phyloP scores from a whole-genome alignment of 2,888 invertebrate genomes.

The Alcis repandata region DNA sequence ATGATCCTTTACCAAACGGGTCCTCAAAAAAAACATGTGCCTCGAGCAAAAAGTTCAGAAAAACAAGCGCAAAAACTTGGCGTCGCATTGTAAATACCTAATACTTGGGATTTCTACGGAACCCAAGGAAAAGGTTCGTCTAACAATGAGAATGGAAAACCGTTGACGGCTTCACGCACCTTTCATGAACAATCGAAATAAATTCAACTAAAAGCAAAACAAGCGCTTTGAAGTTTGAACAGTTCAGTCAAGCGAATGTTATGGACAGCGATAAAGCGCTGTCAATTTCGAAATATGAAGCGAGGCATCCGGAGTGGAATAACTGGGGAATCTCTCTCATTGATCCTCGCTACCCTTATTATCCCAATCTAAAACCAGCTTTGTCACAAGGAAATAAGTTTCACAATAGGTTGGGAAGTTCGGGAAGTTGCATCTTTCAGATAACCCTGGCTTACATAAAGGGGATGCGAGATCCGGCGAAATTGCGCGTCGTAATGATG shows the following conservation, averaged over 20 bases:
- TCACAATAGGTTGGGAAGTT: slow-evolving; percentile 39
- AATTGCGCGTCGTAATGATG: slow-evolving; percentile 80
- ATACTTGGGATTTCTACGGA: slow-evolving; percentile 59
- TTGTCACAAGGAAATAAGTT: slow-evolving; percentile 34
- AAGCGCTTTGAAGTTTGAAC: slow-evolving; percentile 60
- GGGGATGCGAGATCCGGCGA: slow-evolving; percentile 79
- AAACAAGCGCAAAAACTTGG: slow-evolving; percentile 26
- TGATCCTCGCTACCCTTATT: slow-evolving; percentile 63
- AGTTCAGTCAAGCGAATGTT: slow-evolving; percentile 43
- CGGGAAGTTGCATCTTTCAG: slow-evolving; percentile 56
- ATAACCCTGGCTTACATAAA: slow-evolving; percentile 80
- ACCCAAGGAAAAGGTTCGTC: slow-evolving; percentile 61
- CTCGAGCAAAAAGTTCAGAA: slow-evolving; percentile 49
- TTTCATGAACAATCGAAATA: slow-evolving; percentile 58
- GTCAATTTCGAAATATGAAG: slow-evolving; percentile 58
- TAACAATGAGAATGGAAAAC: slow-evolving; percentile 77
- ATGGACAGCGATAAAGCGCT: slow-evolving; percentile 64
- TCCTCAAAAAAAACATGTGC: slow-evolving; percentile 68
- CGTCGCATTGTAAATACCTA: slow-evolving; percentile 75
- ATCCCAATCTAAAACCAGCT: slow-evolving; percentile 46
- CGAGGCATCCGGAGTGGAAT: slow-evolving; percentile 74
- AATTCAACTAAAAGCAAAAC: slow-evolving; percentile 46
- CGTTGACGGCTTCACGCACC: slow-evolving; percentile 65
- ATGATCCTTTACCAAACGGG: slow-evolving; percentile 66
- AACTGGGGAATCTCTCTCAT: slow-evolving; percentile 73